phyloP scores from a whole-genome alignment of 1,140 invertebrate genomes.

The Latrodectus geometricus region DNA sequence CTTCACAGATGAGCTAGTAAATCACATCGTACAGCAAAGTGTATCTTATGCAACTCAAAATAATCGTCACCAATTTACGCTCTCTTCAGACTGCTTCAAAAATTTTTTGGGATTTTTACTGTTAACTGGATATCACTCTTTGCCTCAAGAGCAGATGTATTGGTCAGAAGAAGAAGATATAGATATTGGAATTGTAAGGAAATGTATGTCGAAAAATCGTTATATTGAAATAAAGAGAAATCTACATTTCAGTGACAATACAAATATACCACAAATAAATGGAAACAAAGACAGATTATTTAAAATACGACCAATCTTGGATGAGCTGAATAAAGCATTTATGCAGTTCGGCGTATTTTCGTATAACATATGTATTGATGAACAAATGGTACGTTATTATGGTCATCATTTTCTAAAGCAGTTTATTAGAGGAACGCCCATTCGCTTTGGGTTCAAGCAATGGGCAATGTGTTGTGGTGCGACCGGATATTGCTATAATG shows the following conservation, averaged over 20 bases:
- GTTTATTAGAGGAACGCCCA: constrained; percentile 17
- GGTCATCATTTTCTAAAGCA: constrained; percentile 20
- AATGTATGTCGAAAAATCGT: constrained; percentile 21
- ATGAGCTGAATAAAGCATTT: constrained; percentile 21
- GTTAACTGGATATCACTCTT: constrained; percentile 17
- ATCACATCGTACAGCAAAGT: constrained; percentile 20
- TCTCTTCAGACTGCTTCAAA: constrained; percentile 20
- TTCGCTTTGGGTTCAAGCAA: constrained; percentile 14
- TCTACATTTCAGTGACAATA: constrained; percentile 18
- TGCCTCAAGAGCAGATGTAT: constrained; percentile 19
- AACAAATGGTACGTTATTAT: constrained; percentile 21
- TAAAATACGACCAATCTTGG: constrained; percentile 20
- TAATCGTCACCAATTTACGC: constrained; percentile 20
- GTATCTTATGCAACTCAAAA: constrained; percentile 21
- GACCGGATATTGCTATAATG: constrained; percentile 20
- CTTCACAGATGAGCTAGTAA: constrained; percentile 17
- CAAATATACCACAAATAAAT: constrained; percentile 21
- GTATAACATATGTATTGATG: constrained; percentile 19
- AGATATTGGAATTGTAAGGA: constrained; percentile 21
- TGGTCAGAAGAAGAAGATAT: constrained; percentile 20
- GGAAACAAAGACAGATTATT: constrained; percentile 19
- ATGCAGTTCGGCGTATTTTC: constrained; percentile 19
- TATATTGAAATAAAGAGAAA: constrained; percentile 22
- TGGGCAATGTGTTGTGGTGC: constrained; percentile 16
- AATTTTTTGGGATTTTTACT: constrained; percentile 21